Base-by-base conservation (phyloP, 2,888 invertebrate species). In the Andrena camellia region DNA sequence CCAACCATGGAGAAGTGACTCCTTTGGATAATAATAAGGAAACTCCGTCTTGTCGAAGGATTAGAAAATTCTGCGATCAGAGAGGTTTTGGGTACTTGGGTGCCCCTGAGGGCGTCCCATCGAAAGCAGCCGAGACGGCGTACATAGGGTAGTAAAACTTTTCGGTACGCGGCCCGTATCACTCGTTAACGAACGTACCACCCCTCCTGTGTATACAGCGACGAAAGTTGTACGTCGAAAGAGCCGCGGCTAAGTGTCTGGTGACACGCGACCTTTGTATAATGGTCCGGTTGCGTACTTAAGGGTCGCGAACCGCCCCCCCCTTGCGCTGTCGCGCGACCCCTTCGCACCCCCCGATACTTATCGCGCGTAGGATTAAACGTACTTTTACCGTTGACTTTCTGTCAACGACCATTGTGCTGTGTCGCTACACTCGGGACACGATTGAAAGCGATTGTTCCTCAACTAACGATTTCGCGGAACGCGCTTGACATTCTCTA, bases 191-290 rank as follows among this genome's bases (percentile, higher is more conserved):
- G 68, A 84, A 83, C 68, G 68, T 81, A 76, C 23, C n/a, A 10
- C 2, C 67, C 23, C 13, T 2, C n/a, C 10, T 26, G 69, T 76
- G 72, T 73, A 67, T 74, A 76, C 80, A 74, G 10, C 63, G 52
- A 52, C 57, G 59, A 57, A 75, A 79, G 68, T 74, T 85, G 88
- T 74, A 79, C 48, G 75, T 57, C 75, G 77, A 68, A 81, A 60
- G 62, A 69, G 63, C 63, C 72, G 50, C 68, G 86, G 90, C 87
- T 91, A 91, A 92, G 88, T 90, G 88, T 89, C 90, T 81, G 82
- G 86, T 81, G 85, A 90, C 92, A 92, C 91, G 92, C 92, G 86
- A 91, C 91, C 89, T 74, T 90, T 87, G 86, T 87, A 90, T 76
- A 84, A 86, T 86, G 69, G 77, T 78, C 73, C 73, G 66, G 59